Conservation (phyloP, 2,888 invertebrate species). For the Platycheirus albimanus region DNA sequence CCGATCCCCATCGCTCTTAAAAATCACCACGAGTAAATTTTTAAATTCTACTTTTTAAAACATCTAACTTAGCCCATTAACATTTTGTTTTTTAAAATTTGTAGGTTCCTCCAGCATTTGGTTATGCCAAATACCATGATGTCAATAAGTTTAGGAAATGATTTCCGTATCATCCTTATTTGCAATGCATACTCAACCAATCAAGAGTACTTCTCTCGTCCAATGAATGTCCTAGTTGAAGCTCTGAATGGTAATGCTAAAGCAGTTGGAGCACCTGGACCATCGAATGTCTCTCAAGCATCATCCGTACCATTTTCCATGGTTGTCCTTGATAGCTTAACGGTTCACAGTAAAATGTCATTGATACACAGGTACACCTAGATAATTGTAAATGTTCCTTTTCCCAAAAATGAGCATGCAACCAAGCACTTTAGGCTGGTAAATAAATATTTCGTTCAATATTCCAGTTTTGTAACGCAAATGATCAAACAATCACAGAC, state of each 20-base stretch:
- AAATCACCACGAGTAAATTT: constrained; percentile 91
- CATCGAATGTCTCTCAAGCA: constrained; percentile 83
- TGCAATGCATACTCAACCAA: constrained; percentile 98
- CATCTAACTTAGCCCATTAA: not conserved
- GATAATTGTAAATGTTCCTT: not conserved
- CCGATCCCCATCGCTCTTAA: constrained; percentile 92
- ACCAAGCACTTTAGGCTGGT: too few species aligned
- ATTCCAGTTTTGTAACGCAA: constrained; percentile 89
- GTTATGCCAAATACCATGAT: constrained; percentile 89
- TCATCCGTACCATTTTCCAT: constrained; percentile 95
- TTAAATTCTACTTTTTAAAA: not conserved
- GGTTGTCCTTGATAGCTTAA: constrained; percentile 95
- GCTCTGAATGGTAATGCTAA: constrained; percentile 90
- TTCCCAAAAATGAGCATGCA: too few species aligned
- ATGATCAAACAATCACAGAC: constrained; percentile 95
- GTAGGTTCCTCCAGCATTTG: constrained; percentile 92
- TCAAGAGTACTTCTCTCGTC: constrained; percentile 93
- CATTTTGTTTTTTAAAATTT: constrained; percentile 63
- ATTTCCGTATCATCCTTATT: constrained; percentile 94
- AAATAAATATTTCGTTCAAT: not conserved
- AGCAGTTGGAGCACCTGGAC: constrained; percentile 83
- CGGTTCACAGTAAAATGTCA: constrained; percentile 97
- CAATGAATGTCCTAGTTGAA: constrained; percentile 96
- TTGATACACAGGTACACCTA: constrained; percentile 85
- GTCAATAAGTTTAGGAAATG: constrained; percentile 91